Conservation (phyloP, 2,113 vertebrate species). For the Drymodes brunneopygia region DNA sequence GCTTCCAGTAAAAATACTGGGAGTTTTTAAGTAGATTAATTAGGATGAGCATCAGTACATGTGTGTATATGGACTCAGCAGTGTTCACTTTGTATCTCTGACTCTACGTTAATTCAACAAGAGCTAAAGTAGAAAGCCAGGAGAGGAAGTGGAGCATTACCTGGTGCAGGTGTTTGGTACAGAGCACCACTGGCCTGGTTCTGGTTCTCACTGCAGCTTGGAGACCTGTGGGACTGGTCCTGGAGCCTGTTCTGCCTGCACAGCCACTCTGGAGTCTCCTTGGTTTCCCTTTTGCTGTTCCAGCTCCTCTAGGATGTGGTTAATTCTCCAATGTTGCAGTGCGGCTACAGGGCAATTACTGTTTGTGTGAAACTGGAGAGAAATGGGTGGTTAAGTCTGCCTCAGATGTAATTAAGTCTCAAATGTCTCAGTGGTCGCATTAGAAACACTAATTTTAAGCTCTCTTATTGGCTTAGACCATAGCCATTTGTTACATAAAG, state of each 20-base stretch:
- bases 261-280: background rate
- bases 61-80: background rate
- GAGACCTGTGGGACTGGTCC: fast-evolving
- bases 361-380: slow-evolving; percentile 36
- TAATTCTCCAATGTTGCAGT: background rate
- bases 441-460: slow-evolving; percentile 39
- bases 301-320: slow-evolving; percentile 52
- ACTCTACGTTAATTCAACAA: background rate
- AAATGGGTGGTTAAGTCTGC: slow-evolving; percentile 34
- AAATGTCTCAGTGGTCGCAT: slow-evolving; percentile 49
- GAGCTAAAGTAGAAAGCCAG: background rate
- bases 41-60: background rate
- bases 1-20: background rate
- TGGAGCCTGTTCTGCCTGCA: background rate
- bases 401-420: slow-evolving; percentile 54
- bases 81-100: background rate
- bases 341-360: background rate
- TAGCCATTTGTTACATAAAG: slow-evolving; percentile 11
- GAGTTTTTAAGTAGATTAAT: fast-evolving
- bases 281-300: background rate
- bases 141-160: background rate
- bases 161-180: background rate
- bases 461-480: background rate
- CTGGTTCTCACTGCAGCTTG: background rate
- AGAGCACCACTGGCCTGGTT: background rate